phyloP scores from a whole-genome alignment of 2,888 invertebrate species.

The Octonoba sinensis region DNA sequence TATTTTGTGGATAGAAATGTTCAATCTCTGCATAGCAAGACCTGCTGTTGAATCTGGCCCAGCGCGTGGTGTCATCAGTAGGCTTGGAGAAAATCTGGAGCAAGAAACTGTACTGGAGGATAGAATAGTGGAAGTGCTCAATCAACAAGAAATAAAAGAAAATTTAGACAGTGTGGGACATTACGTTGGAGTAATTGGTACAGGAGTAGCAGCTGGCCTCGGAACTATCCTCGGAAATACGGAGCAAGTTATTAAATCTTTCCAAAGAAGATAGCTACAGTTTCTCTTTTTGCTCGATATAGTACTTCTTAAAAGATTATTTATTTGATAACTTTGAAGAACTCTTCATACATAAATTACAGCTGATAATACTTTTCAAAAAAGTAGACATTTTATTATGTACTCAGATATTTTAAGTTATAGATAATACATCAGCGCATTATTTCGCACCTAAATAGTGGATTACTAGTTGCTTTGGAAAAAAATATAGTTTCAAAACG shows the following conservation, averaged over 20 bases:
- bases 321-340: too few relatives aligned
- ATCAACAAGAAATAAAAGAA: conserved; percentile 59
- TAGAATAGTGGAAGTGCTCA: conserved; percentile 45
- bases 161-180: conserved; percentile 51
- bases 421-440: too few relatives aligned
- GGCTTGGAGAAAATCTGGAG: conserved; percentile 46
- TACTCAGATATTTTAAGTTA: too few relatives aligned
- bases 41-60: conserved; percentile 11
- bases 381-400: too few relatives aligned
- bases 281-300: too few relatives aligned
- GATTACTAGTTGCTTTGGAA: too few relatives aligned
- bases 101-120: conserved; percentile 49
- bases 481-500: too few relatives aligned
- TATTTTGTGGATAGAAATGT: neutral
- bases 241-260: conserved; percentile 45
- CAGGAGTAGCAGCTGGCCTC: conserved; percentile 40
- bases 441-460: too few relatives aligned
- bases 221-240: conserved; percentile 52
- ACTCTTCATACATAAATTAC: too few relatives aligned
- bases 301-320: too few relatives aligned
- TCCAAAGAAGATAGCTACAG: conserved; percentile 18
- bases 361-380: too few relatives aligned
- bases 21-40: neutral
- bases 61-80: conserved; percentile 21
- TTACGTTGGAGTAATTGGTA: conserved; percentile 52